These are phyloP conservation scores for Lordiphosa stackelbergi DNA, from an alignment of 1,140 invertebrate species.

Conservation along the genomic window DNA sequence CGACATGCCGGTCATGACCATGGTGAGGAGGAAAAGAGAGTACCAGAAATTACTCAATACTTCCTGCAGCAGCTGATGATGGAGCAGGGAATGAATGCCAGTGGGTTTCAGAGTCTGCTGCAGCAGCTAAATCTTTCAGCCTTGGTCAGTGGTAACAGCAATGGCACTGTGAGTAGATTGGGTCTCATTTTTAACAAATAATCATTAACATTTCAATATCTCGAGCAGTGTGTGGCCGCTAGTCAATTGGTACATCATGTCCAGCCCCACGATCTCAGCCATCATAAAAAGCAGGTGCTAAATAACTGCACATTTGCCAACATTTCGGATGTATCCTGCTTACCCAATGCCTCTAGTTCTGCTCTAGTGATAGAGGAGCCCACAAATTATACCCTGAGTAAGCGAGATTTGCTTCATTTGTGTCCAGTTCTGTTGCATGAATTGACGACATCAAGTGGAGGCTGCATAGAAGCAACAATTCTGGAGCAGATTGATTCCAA, in stretches of 20 bases:
- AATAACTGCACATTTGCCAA: slow-evolving; percentile 41
- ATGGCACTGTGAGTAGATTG: slow-evolving; percentile 78
- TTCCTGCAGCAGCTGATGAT: slow-evolving; percentile 79
- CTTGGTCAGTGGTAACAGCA: slow-evolving; percentile 77
- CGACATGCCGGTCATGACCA: slow-evolving; percentile 60
- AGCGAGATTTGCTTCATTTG: slow-evolving; percentile 78
- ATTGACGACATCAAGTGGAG: slow-evolving; percentile 78
- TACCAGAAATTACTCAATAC: slow-evolving; percentile 64
- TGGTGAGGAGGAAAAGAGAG: slow-evolving; percentile 1
- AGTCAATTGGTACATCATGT: slow-evolving; percentile 63
- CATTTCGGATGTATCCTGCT: slow-evolving; percentile 22
- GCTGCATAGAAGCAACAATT: slow-evolving; percentile 78
- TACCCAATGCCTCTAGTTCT: slow-evolving; percentile 6
- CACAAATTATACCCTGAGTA: slow-evolving; percentile 48
- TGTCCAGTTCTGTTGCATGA: slow-evolving; percentile 84
- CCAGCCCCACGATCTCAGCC: slow-evolving; percentile 45
- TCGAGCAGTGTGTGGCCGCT: slow-evolving; percentile 39
- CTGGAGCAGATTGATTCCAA: slow-evolving; percentile 42
- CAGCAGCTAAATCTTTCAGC: slow-evolving; percentile 81
- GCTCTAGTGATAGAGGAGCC: slow-evolving; percentile 6
- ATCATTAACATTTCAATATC: slow-evolving; percentile 31
- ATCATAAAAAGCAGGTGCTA: slow-evolving; percentile 38
- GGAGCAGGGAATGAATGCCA: slow-evolving; percentile 54
- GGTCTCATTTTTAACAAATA: background rate
- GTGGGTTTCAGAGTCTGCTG: slow-evolving; percentile 81